Evolutionary conservation across 2,113 vertebrate species (phyloP), one percentile per base, ranked within the genome.

Genomic region (Natator depressus): DNA sequence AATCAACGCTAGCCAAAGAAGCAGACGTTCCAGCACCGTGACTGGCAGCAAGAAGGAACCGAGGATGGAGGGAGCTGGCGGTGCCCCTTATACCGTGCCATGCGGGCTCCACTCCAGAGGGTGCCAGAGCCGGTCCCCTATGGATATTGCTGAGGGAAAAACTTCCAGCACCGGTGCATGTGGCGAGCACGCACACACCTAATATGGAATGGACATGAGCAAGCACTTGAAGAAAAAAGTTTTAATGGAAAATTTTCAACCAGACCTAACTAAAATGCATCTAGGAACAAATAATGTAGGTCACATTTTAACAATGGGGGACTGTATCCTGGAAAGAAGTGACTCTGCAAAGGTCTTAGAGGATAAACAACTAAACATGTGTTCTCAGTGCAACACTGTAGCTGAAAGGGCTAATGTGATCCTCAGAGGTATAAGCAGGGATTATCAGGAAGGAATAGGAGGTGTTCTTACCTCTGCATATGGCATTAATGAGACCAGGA

Each of bases 381-480:
- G 80, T 31, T 85, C 46, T 11, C 11, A 13, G 8, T 31, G 47
- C 4, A 0, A 0, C 22, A 22, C 85, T 72, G 50, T 53, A 14
- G 87, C 49, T 88, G 46, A 89, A 75, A 80, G 78, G 80, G 46
- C 89, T 93, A 38, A 4, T 0, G 10, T 8, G 47, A 84, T 42
- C 84, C 80, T 2, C 4, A 53, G 42, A 2, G 10, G 31, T 25
- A 84, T 88, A 95, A 93, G 87, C 50, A 47, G n/a, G n/a, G 4
- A 16, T 3, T 3, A 3, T 2, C 27, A 16, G 1, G 0, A 29
- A 46, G 72, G 62, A 91, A 72, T 1, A 35, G 35, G 76, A 72
- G n/a, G 62, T 51, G 82, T 85, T 3, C 5, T 13, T 46, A 25
- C 72, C 29, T 27, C 76, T 79, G 14, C 24, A 79, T 10, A 19